Base-by-base conservation (phyloP, 2,888 invertebrate genomes). In the Strigamia maritima region DNA sequence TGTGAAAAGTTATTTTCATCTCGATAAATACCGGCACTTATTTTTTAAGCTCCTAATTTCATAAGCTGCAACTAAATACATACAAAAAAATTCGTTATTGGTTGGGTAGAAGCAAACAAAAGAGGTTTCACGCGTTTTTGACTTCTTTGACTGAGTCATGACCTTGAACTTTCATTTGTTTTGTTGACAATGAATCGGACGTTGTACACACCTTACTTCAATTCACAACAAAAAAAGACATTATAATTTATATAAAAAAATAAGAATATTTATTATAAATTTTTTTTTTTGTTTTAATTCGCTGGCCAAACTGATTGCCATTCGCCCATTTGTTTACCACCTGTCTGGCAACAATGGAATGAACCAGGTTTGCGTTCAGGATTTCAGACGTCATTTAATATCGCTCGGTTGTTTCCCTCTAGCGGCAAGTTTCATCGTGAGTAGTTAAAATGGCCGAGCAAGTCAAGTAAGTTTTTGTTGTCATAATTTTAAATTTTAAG, bases 311-410 rank as follows among this genome's bases (percentile, higher is more conserved):
- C 24, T 49, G 49, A n/a, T n/a, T 49, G 40, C 49, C 49, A 4
- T 16, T 19, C n/a, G 40, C 49, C 49, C 7, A 1, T 19, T 16
- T 49, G 49, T 49, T 49, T 49, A 49, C 65, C 65, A 65, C 65
- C 65, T 65, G 65, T 65, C 65, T 65, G 26, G 65, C 16, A 26
- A 65, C 65, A 65, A 65, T 65, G 65, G 65, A 65, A 65, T 65
- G 26, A 65, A 65, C 65, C 65, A 65, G 24, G 65, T 65, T 65
- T 31, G 31, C 31, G 7, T 31, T 31, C 31, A 31, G 31, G 3
- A 1, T 10, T 65, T 26, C 1, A 24, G 1, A 26, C 65, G 65
- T 65, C 65, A 26, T 10, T 26, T 65, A 8, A 16, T 16, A 16
- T 65, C 24, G 26, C 26, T 12, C 24, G 65, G 12, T 60, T 19